Base-by-base conservation (phyloP, 2,797 vertebrate species). In the Morus bassanus region DNA sequence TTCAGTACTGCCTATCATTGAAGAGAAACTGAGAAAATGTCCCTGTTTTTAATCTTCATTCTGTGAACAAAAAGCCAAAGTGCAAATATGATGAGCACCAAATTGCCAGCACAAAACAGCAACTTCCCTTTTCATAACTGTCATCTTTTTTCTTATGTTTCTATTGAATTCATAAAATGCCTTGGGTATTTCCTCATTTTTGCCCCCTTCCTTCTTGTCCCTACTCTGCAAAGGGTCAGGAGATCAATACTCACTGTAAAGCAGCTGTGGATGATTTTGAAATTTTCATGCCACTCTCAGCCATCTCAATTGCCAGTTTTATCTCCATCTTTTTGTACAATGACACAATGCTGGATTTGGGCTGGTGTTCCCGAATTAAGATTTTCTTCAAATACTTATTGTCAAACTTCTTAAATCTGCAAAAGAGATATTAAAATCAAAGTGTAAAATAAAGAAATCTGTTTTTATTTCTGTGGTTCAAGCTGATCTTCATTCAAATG, bases 291-390 rank as follows among this genome's bases (percentile, higher is more conserved):
- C 98, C 98, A 39, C 98, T 98, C 94, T 99, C 99, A 76, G 99
- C 98, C 98, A 99, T 98, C 98, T 99, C 99, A 24, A 99, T 98
- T 61, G 99, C 99, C 70, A 98, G 98, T 95, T 99, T 99, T 97
- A 99, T 98, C 96, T 99, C 99, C 93, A 99, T 98, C 96, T 99
- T 99, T 97, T 99, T 99, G 95, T 99, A 99, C 77, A 99, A 91
- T 11, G 99, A 98, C 82, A 99, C 98, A 21, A 99, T 99, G 70
- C 99, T 99, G 41, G 99, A 99, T 97, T 99, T 99, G 0, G 99
- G 98, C 37, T 98, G 97, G 85, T 98, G 98, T 89, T 99, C 98
- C 91, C 98, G 98, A 93, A 99, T 98, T 81, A 99, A 97, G 95
- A 99, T 98, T 98, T 97, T 99, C 80, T 99, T 98, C 93, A 99